Conservation (phyloP, 1,140 invertebrate species). For the Palaemon carinicauda region DNA sequence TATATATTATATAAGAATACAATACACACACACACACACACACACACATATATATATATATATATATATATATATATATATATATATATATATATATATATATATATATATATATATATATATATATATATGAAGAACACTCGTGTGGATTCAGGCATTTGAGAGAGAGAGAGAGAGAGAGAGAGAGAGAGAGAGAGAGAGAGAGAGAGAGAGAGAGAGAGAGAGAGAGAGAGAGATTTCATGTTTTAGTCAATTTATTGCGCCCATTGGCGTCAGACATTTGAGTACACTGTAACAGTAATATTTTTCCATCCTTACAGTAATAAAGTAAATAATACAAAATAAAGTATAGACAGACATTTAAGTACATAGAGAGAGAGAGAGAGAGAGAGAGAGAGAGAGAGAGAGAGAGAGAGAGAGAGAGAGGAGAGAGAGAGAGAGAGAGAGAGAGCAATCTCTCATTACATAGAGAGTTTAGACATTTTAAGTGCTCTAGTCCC, state of each 20-base stretch:
- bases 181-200: background rate
- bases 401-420: background rate
- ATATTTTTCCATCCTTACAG: too few relatives aligned
- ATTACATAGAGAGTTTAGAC: background rate
- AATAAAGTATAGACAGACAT: too few relatives aligned
- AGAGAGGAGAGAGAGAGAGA: background rate
- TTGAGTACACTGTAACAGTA: too few relatives aligned
- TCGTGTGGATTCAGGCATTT: too few relatives aligned
- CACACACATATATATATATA: background rate
- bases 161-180: background rate
- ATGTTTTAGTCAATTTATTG: too few relatives aligned
- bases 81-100: constrained; percentile 2
- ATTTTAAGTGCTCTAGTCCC: too few relatives aligned
- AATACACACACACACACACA: too few relatives aligned
- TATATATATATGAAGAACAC: too few relatives aligned
- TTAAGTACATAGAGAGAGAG: too few relatives aligned
- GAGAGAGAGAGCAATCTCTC: background rate
- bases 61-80: background rate
- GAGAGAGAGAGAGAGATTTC: background rate
- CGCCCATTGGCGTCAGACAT: too few relatives aligned
- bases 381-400: background rate
- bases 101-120: constrained; percentile 3
- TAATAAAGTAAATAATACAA: too few relatives aligned
- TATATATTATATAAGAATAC: too few relatives aligned
- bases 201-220: background rate